phyloP scores from a whole-genome alignment of 2,888 invertebrate species.

The Abscondita cerata region DNA sequence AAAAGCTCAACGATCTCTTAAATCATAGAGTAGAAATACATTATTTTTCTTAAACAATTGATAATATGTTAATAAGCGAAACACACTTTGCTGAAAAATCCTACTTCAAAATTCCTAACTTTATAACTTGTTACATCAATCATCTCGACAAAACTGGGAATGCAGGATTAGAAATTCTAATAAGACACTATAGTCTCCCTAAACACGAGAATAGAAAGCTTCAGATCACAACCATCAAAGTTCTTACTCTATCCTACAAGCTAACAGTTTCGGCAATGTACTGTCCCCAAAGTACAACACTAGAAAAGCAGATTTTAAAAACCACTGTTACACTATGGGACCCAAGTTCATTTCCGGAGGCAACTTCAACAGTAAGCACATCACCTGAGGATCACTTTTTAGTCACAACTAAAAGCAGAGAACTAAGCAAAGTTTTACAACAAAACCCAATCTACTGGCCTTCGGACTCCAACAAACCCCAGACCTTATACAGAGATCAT shows the following conservation, averaged over 20 bases:
- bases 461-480: neutral
- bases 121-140: conserved; percentile 14
- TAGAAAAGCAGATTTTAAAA: conserved; percentile 19
- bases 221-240: conserved; percentile 14
- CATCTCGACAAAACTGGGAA: neutral
- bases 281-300: conserved; percentile 17
- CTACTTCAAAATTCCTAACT: conserved; percentile 11
- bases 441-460: neutral
- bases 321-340: conserved; percentile 11
- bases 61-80: conserved; percentile 6
- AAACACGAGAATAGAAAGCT: conserved; percentile 1
- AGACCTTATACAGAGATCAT: neutral
- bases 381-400: neutral
- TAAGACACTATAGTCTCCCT: too few species aligned
- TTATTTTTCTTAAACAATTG: conserved; percentile 1
- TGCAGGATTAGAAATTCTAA: neutral
- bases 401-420: neutral
- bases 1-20: conserved; percentile 18
- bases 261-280: conserved; percentile 9
- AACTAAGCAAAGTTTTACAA: too few species aligned
- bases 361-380: neutral
- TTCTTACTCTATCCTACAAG: neutral
- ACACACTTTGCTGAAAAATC: conserved; percentile 12
- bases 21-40: conserved; percentile 6
- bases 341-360: neutral